Percentiles rank a stretch among this genome's conserved stretches.
Conservation (phyloP, 2,113 vertebrate species). For the Oreotrochilus melanogaster region DNA sequence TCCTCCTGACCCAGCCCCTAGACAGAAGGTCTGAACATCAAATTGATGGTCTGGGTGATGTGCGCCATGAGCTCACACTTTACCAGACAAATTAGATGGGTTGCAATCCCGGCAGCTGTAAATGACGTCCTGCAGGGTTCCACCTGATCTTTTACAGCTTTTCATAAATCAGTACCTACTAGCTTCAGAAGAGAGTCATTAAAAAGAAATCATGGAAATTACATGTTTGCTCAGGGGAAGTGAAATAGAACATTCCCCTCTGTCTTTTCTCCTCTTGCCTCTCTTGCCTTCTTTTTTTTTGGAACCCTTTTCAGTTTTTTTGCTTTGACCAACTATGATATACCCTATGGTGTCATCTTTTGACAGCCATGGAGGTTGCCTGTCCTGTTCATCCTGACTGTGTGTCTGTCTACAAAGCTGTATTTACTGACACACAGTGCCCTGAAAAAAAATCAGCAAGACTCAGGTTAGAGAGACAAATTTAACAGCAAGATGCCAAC, state of each 20-base stretch:
- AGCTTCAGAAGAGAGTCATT: conserved; percentile 86
- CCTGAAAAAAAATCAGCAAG: neutral
- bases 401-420: neutral
- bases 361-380: neutral
- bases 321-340: neutral
- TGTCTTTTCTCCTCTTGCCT: neutral
- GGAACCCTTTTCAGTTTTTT: neutral
- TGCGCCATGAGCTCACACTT: conserved; percentile 87
- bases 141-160: conserved; percentile 86
- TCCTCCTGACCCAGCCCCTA: conserved; percentile 74
- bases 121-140: conserved; percentile 86
- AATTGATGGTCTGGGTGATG: conserved; percentile 84
- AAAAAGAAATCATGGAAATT: conserved; percentile 99
- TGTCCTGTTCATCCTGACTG: neutral
- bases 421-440: neutral
- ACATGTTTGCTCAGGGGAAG: conserved; percentile 92
- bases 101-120: conserved; percentile 89
- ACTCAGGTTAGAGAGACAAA: neutral
- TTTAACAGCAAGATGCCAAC: neutral
- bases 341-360: neutral
- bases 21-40: conserved; percentile 76
- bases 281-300: too few species aligned
- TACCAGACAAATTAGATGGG: conserved; percentile 93
- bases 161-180: conserved; percentile 92
- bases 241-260: conserved; percentile 72